Evolutionary conservation across 1,140 invertebrate species (phyloP).

Genomic region (Trypoxylus dichotomus): DNA sequence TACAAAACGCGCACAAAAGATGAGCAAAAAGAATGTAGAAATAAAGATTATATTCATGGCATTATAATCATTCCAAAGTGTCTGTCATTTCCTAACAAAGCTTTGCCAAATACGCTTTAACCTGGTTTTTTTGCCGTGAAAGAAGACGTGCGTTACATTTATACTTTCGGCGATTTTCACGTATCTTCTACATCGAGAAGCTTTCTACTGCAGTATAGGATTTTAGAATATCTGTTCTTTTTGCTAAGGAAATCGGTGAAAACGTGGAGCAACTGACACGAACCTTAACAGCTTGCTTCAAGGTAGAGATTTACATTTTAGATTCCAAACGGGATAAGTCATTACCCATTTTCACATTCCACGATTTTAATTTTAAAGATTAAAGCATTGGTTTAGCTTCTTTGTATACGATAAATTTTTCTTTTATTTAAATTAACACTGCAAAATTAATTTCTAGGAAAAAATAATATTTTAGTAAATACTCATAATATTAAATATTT

Average conservation of each 20-base stretch:
- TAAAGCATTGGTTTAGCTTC: too few species aligned
- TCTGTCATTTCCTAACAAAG: slow-evolving; percentile 6
- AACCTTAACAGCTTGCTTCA: slow-evolving; percentile 9
- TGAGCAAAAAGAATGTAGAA: slow-evolving; percentile 5
- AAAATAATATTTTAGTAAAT: too few species aligned
- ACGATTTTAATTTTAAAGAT: too few species aligned
- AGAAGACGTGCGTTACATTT: slow-evolving; percentile 5
- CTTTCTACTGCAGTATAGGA: background rate
- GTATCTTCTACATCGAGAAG: background rate
- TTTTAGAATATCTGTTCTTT: background rate
- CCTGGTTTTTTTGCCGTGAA: background rate
- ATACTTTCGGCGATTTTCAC: slow-evolving; percentile 6
- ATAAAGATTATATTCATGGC: slow-evolving; percentile 12
- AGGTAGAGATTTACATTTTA: slow-evolving; percentile 4
- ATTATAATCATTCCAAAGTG: background rate
- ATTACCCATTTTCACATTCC: background rate
- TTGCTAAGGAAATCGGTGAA: background rate
- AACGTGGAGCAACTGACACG: background rate
- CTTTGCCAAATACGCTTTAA: slow-evolving; percentile 4
- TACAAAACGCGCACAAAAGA: background rate
- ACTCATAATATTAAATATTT: too few species aligned
- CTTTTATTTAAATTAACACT: too few species aligned
- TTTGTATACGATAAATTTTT: too few species aligned
- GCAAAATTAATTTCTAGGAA: too few species aligned
- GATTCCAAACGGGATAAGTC: background rate